Evolutionary conservation across 2,797 vertebrate genomes (phyloP).

Genomic region (Podarcis lilfordi): DNA sequence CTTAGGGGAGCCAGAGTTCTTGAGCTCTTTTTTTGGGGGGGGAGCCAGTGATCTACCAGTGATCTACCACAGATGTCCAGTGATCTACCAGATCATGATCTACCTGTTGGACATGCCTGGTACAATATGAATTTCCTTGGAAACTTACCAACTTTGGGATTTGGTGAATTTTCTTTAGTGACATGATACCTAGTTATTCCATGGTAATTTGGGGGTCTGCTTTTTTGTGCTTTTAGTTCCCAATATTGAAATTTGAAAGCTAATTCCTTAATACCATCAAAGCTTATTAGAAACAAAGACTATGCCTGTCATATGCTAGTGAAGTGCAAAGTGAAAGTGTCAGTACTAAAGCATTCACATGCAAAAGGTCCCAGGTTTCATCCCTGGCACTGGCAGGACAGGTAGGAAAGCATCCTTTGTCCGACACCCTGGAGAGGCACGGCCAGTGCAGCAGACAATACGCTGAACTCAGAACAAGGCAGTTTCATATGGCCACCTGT

Average conservation of each 20-base stretch:
- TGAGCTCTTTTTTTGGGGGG: too few relatives aligned
- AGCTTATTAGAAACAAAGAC: neutral
- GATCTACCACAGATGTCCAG: too few relatives aligned
- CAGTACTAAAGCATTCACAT: neutral
- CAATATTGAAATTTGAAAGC: neutral
- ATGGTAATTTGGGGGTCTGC: neutral
- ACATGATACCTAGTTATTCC: neutral
- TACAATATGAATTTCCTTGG: neutral
- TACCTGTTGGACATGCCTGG: too few relatives aligned
- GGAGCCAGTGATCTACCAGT: too few relatives aligned
- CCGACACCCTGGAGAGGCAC: neutral
- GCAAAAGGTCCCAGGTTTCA: neutral
- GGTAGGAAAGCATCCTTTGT: neutral
- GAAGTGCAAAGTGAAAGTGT: neutral
- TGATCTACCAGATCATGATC: too few relatives aligned
- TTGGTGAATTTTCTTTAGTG: neutral
- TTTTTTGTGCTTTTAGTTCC: conserved; percentile 6
- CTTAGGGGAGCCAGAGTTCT: too few relatives aligned
- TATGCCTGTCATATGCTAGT: neutral
- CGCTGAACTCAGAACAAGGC: neutral
- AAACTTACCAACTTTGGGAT: neutral
- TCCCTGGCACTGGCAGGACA: neutral
- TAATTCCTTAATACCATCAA: conserved; percentile 21
- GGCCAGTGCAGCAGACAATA: neutral
- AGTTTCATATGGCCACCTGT: neutral